A percentile compares a stretch with the other conserved stretches of the same genome.
phyloP scores from a whole-genome alignment of 2,113 vertebrate species.

The Nibea coibor region DNA sequence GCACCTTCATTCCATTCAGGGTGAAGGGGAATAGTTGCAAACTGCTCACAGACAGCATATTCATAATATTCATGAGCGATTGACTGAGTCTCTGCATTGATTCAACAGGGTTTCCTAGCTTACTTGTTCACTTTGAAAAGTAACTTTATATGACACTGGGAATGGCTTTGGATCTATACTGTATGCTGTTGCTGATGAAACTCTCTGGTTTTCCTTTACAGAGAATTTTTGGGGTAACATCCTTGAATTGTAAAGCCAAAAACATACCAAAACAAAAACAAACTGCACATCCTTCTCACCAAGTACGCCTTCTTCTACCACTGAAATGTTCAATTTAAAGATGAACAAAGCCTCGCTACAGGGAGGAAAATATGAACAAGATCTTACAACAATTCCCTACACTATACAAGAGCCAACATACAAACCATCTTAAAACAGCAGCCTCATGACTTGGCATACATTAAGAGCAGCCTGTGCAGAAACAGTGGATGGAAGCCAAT shows the following conservation, averaged over 20 bases:
- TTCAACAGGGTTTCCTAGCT: constrained; percentile 30
- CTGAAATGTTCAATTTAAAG: constrained; percentile 46
- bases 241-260: constrained; percentile 10
- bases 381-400: constrained; percentile 25
- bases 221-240: constrained; percentile 23
- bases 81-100: constrained; percentile 41
- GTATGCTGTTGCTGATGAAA: constrained; percentile 9
- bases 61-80: constrained; percentile 49
- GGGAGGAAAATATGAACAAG: constrained; percentile 1
- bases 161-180: constrained; percentile 16
- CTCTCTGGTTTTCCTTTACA: constrained; percentile 24
- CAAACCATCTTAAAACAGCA: constrained; percentile 6
- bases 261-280: constrained; percentile 49
- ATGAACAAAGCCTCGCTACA: constrained; percentile 38
- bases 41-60: constrained; percentile 16
- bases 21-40: constrained; percentile 15
- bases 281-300: constrained; percentile 2
- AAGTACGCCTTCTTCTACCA: background rate
- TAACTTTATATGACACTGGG: constrained; percentile 19
- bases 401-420: background rate
- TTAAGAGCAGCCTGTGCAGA: constrained; percentile 14
- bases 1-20: constrained; percentile 41
- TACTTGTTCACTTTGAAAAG: constrained; percentile 54
- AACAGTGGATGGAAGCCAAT: background rate
- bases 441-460: constrained; percentile 9